Base-by-base conservation (phyloP, 2,113 vertebrate species). In the Nyctereutes procyonoides region DNA sequence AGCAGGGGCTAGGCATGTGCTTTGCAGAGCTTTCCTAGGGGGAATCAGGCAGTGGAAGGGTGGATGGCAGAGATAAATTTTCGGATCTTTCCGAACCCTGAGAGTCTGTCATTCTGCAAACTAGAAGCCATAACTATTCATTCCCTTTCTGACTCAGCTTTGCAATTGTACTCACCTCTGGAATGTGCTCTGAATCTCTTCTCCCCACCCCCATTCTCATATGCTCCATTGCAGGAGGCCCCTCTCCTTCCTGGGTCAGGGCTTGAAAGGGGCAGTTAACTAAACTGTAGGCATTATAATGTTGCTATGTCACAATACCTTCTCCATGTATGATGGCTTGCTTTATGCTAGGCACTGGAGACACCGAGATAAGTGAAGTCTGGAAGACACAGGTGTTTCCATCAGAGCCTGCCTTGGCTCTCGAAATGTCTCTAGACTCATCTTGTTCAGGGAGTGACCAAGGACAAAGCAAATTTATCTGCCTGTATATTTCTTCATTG, bases 401-500 rank as follows among this genome's bases (percentile, higher is more conserved):
- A 15, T n/a, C 15, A 48, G 6, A 30, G 38, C 17, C 63, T 58
- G 67, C 28, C 19, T n/a, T 65, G 82, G 35, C 38, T 80, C 62
- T 86, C 38, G 48, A 91, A 77, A 28, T 26, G 26, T 28, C 53
- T 74, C 85, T 94, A 43, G 30, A 71, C 16, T 86, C 30, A 14
- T 30, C 20, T 22, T 56, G 43, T 65, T 91, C 69, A 86, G 81
- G 63, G 94, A 71, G 89, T 73, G 79, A 79, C 63, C 65, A 60
- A 62, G 58, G 35, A 93, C 77, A 86, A 87, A 95, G 89, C 53
- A 84, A 77, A 85, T 62, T 32, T 82, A 55, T 79, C 89, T 93
- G 73, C 43, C 69, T 87, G 60, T 85, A 22, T 3, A 71, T 82
- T 82, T 94, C 88, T 17, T 96, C 93, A 28, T 65, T 76, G 32